Evolutionary conservation across 2,888 invertebrate species (phyloP).

Genomic region (Rutpela maculata): DNA sequence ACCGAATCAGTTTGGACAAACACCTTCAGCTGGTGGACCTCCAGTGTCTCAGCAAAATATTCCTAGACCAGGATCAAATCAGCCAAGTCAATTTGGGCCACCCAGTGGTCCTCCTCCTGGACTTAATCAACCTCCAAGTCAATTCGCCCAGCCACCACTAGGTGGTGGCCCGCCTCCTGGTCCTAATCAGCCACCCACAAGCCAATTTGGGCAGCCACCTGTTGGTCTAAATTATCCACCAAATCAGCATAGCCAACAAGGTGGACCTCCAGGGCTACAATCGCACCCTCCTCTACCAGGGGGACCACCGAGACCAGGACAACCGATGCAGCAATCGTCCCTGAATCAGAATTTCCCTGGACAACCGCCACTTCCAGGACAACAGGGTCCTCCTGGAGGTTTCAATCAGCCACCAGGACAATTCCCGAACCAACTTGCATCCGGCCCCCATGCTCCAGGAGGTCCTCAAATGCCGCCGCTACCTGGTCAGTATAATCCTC

Average conservation of each 20-base stretch:
- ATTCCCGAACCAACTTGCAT: slow-evolving; percentile 40
- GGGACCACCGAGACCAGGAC: slow-evolving; percentile 34
- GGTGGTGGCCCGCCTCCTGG: slow-evolving; percentile 26
- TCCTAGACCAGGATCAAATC: slow-evolving; percentile 31
- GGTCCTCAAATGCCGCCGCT: slow-evolving; percentile 45
- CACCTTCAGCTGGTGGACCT: slow-evolving; percentile 15
- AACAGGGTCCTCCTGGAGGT: slow-evolving; percentile 31
- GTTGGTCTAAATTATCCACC: slow-evolving; percentile 12
- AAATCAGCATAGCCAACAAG: slow-evolving; percentile 12
- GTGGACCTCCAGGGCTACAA: slow-evolving; percentile 41
- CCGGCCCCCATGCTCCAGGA: slow-evolving; percentile 44
- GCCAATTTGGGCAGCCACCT: slow-evolving; percentile 18
- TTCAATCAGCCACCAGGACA: slow-evolving; percentile 22
- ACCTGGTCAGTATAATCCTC: slow-evolving; percentile 55
- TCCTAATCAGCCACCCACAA: neutral
- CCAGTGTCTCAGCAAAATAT: slow-evolving; percentile 14
- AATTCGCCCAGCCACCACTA: slow-evolving; percentile 16
- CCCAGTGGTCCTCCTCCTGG: slow-evolving; percentile 2
- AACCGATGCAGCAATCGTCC: slow-evolving; percentile 29
- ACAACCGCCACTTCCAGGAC: slow-evolving; percentile 49
- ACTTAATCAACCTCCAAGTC: slow-evolving; percentile 4
- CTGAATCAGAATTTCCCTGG: slow-evolving; percentile 30
- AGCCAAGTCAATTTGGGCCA: slow-evolving; percentile 24
- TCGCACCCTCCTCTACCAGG: slow-evolving; percentile 16
- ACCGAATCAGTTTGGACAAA: slow-evolving; percentile 12